Conservation (phyloP, 2,113 vertebrate genomes). For the Hypocryptadius cinnamomeus region DNA sequence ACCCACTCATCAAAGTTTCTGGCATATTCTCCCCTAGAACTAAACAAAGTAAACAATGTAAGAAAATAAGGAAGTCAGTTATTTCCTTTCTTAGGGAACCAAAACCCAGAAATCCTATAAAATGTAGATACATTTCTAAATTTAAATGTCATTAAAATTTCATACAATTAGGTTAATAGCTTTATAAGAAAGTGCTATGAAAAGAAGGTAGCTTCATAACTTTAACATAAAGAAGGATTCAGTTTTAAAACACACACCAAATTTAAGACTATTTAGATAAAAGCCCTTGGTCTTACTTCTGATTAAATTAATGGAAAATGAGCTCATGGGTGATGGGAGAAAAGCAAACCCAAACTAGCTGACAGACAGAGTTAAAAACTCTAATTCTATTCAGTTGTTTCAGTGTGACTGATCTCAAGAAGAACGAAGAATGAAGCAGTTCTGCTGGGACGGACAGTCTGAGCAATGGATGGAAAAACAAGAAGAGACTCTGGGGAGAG, state of each 20-base stretch:
- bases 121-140: background rate
- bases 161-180: background rate
- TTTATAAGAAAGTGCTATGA: background rate
- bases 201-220: background rate
- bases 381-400: background rate
- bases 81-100: background rate
- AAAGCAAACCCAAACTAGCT: background rate
- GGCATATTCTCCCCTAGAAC: background rate
- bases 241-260: background rate
- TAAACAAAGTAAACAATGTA: background rate
- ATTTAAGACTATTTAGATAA: background rate
- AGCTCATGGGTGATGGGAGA: background rate
- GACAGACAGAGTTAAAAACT: background rate
- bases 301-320: background rate
- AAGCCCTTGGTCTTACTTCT: background rate
- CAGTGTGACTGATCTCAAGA: background rate
- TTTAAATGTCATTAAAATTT: background rate
- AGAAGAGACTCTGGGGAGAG: conserved; percentile 1
- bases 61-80: background rate
- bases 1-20: background rate
- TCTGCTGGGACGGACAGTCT: conserved; percentile 25
- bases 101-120: background rate
- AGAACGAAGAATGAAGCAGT: background rate
- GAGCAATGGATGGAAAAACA: conserved; percentile 37
- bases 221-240: background rate